Conservation (phyloP, 1,140 invertebrate genomes). For the Lucilia sericata region DNA sequence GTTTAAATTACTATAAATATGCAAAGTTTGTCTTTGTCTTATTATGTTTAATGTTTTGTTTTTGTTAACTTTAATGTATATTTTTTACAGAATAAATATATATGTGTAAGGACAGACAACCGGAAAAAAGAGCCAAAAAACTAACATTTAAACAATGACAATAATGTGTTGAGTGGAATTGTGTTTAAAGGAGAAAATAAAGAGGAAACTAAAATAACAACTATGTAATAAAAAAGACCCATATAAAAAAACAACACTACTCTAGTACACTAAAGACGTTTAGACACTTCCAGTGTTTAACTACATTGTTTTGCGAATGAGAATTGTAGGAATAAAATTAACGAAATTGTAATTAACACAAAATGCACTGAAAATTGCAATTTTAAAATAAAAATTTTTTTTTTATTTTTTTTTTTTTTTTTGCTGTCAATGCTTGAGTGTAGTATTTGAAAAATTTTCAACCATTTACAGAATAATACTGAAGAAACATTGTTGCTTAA, state of each 20-base stretch:
- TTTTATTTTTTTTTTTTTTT: too few relatives aligned
- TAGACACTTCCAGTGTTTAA: neutral
- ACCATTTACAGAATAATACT: too few relatives aligned
- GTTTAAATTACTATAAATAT: constrained; percentile 8
- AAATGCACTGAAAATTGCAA: constrained; percentile 10
- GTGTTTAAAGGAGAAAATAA: neutral
- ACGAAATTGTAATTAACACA: constrained; percentile 19
- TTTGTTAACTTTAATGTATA: neutral
- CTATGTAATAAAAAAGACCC: neutral
- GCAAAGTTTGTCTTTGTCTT: constrained; percentile 4
- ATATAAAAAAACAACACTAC: neutral
- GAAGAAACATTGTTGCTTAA: too few relatives aligned
- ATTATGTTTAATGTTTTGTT: neutral
- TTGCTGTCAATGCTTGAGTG: too few relatives aligned
- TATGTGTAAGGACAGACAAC: neutral
- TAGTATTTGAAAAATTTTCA: too few relatives aligned
- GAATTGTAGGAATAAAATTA: neutral
- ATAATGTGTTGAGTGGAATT: constrained; percentile 10
- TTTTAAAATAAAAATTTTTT: neutral
- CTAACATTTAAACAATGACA: constrained; percentile 35
- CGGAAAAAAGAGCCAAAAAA: neutral
- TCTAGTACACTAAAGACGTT: neutral
- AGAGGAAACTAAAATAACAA: neutral
- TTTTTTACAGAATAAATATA: neutral
- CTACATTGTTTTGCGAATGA: too few relatives aligned